phyloP scores from a whole-genome alignment of 2,113 vertebrate genomes.

The Illadopsis cleaveri region DNA sequence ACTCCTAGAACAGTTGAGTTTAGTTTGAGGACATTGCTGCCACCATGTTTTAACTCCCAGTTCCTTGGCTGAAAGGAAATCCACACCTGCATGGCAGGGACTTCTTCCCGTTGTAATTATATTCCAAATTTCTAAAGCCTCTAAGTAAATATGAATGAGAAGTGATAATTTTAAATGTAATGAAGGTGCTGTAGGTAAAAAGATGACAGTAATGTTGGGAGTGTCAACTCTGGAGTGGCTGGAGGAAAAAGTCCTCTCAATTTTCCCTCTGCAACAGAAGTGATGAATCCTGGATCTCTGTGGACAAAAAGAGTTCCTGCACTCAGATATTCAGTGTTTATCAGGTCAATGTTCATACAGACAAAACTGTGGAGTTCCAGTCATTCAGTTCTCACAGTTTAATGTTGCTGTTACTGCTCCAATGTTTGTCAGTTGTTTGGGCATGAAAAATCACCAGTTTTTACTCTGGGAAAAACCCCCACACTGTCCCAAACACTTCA shows the following conservation, averaged over 20 bases:
- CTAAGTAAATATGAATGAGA: neutral
- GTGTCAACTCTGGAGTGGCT: neutral
- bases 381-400: neutral
- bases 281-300: neutral
- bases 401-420: neutral
- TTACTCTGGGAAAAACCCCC: neutral
- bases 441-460: neutral
- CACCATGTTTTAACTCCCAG: rapidly evolving
- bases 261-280: neutral
- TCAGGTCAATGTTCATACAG: neutral
- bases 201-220: neutral
- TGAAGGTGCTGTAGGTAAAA: neutral
- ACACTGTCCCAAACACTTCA: rapidly evolving
- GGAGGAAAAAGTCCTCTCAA: neutral
- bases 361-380: neutral
- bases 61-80: neutral
- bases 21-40: neutral
- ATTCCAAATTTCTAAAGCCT: neutral
- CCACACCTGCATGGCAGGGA: neutral
- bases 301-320: neutral
- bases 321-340: neutral
- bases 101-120: neutral
- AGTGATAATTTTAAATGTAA: neutral
- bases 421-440: neutral
- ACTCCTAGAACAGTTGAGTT: neutral